Percentiles rank a stretch among this genome's conserved stretches.
These are phyloP conservation scores for Chloromyia formosa DNA, from an alignment of 2,888 invertebrate genomes.

Conservation along the genomic window DNA sequence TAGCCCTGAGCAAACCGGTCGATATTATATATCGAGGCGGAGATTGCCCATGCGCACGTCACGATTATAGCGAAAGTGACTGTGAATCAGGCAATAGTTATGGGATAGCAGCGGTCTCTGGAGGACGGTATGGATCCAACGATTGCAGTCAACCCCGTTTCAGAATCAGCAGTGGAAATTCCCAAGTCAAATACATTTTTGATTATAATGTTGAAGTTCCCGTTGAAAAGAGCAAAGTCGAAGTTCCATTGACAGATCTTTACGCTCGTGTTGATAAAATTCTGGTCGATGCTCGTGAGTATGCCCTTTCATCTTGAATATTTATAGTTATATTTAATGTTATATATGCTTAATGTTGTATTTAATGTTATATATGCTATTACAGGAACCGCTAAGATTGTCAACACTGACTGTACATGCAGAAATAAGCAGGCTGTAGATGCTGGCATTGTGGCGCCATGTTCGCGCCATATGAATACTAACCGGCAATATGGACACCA, in stretches of 20 bases:
- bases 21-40: conserved; percentile 33
- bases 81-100: conserved; percentile 25
- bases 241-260: conserved; percentile 11
- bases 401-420: conserved; percentile 19
- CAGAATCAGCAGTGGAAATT: neutral
- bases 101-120: neutral
- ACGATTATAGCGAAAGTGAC: neutral
- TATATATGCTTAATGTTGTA: neutral
- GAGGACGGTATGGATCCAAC: neutral
- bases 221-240: neutral
- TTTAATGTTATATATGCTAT: neutral
- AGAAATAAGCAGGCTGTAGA: neutral
- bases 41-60: conserved; percentile 20
- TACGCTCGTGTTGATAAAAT: conserved; percentile 28
- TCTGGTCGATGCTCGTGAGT: conserved; percentile 15
- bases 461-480: neutral
- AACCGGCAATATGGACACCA: neutral
- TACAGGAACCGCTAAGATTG: conserved; percentile 23
- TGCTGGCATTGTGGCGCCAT: conserved; percentile 6
- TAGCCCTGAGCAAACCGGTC: conserved; percentile 9
- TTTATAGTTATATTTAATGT: neutral
- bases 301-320: too few species aligned
- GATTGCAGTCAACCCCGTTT: conserved; percentile 6
- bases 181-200: conserved; percentile 25
- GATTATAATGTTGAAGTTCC: conserved; percentile 32